These are phyloP conservation scores for Bombus impatiens DNA, from an alignment of 1,140 invertebrate genomes.

Conservation along the genomic window DNA sequence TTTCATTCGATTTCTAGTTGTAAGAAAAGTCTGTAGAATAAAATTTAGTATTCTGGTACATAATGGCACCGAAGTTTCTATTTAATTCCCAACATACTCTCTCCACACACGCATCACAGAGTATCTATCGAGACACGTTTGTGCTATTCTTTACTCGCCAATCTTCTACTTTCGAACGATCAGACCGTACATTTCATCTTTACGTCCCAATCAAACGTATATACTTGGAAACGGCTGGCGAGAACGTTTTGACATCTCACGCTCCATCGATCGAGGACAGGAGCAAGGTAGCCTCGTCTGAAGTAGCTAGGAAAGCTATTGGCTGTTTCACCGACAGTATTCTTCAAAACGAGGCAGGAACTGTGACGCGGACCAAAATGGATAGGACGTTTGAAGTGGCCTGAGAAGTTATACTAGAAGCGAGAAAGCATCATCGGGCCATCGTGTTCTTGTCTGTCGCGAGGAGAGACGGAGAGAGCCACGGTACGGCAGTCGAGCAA, in stretches of 20 bases:
- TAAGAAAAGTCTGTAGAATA: not conserved
- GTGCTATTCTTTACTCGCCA: not conserved
- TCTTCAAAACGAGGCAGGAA: slow-evolving; percentile 49
- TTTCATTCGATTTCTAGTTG: not conserved
- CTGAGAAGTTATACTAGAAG: slow-evolving; percentile 59
- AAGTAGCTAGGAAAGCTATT: not conserved
- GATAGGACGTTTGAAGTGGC: slow-evolving; percentile 67
- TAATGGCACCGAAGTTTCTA: not conserved
- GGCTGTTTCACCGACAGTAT: slow-evolving; percentile 31
- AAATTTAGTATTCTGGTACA: too few relatives aligned
- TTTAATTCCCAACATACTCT: too few relatives aligned
- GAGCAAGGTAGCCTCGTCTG: not conserved
- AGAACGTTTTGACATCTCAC: slow-evolving; percentile 31
- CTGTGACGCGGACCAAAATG: slow-evolving; percentile 52
- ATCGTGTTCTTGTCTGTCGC: slow-evolving; percentile 54
- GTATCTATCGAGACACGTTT: not conserved
- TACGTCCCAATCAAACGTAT: not conserved
- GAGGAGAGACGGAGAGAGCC: not conserved
- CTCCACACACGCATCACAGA: not conserved
- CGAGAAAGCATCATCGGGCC: slow-evolving; percentile 49
- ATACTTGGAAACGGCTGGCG: slow-evolving; percentile 4
- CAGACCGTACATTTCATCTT: not conserved
- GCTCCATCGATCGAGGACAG: slow-evolving; percentile 2
- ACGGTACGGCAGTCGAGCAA: slow-evolving; percentile 48
- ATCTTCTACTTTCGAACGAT: not conserved